Evolutionary conservation across 1,140 invertebrate species (phyloP).

Genomic region (Pinna nobilis): DNA sequence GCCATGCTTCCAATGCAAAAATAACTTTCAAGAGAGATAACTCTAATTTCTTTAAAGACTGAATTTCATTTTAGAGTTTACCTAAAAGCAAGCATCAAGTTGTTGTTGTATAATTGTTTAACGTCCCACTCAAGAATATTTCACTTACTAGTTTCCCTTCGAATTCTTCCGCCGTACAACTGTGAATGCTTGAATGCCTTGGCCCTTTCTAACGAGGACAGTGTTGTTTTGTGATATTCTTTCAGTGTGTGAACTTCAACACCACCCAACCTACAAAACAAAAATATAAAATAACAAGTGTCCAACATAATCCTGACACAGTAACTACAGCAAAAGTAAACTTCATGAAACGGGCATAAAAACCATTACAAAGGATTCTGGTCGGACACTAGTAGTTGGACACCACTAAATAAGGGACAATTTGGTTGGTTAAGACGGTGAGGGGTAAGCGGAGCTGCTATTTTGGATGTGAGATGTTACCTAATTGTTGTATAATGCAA

Average conservation of each 20-base stretch:
- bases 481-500: no score
- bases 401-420: no score
- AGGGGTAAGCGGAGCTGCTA: not conserved
- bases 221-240: conserved; percentile 17
- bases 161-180: conserved; percentile 32
- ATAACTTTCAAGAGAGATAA: no score
- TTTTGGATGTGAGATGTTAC: no score
- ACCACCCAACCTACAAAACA: conserved; percentile 19
- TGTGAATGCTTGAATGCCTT: conserved; percentile 26
- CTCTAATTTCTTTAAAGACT: no score
- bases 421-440: no score
- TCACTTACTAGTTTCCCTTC: conserved; percentile 27
- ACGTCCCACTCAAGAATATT: no score
- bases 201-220: conserved; percentile 19
- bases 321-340: not conserved
- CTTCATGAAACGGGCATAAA: not conserved
- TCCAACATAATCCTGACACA: not conserved
- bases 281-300: not conserved
- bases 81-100: no score
- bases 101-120: no score
- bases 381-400: no score
- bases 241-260: conserved; percentile 29
- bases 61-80: no score
- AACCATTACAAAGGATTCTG: not conserved
- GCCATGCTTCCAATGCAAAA: no score